A percentile compares a stretch with the other conserved stretches of the same genome.
Conservation (phyloP, 2,113 vertebrate genomes). For the Gasterosteus nipponicus region DNA sequence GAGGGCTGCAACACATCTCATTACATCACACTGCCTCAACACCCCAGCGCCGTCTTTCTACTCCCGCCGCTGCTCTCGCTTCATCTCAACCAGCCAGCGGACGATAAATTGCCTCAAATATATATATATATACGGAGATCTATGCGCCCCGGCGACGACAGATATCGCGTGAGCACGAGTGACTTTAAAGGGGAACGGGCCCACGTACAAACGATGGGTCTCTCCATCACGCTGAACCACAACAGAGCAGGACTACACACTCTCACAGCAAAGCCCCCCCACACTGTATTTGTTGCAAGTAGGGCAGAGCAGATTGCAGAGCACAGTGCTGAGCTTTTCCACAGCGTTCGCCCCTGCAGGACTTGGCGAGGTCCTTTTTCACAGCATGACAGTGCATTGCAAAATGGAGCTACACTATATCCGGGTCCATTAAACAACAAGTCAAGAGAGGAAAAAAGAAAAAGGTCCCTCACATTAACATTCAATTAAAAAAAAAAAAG, state of each 20-base stretch:
- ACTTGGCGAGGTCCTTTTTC: conserved; percentile 72
- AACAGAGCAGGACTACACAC: conserved; percentile 30
- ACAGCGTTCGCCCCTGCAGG: conserved; percentile 72
- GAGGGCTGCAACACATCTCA: conserved; percentile 50
- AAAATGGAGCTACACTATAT: conserved; percentile 64
- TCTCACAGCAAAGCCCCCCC: conserved; percentile 36
- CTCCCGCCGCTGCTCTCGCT: conserved; percentile 4
- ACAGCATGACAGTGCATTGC: conserved; percentile 79
- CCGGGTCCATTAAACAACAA: conserved; percentile 48
- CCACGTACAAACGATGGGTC: conserved; percentile 24
- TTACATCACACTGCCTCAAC: conserved; percentile 22
- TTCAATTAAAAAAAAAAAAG: conserved; percentile 63
- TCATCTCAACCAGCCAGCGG: conserved; percentile 43
- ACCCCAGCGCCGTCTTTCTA: conserved; percentile 5
- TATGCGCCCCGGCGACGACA: not conserved
- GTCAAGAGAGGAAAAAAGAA: conserved; percentile 19
- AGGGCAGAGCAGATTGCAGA: conserved; percentile 77
- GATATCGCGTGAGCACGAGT: conserved; percentile 8
- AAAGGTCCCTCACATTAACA: conserved; percentile 48
- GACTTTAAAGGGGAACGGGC: conserved; percentile 49
- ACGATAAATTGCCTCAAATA: conserved; percentile 36
- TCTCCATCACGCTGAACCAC: conserved; percentile 44
- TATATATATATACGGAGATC: not conserved
- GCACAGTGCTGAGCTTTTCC: conserved; percentile 76
- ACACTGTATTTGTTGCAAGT: conserved; percentile 69